A percentile compares a stretch with the other conserved stretches of the same genome.
phyloP scores from a whole-genome alignment of 2,113 vertebrate species.

The Brachypteracias leptosomus region DNA sequence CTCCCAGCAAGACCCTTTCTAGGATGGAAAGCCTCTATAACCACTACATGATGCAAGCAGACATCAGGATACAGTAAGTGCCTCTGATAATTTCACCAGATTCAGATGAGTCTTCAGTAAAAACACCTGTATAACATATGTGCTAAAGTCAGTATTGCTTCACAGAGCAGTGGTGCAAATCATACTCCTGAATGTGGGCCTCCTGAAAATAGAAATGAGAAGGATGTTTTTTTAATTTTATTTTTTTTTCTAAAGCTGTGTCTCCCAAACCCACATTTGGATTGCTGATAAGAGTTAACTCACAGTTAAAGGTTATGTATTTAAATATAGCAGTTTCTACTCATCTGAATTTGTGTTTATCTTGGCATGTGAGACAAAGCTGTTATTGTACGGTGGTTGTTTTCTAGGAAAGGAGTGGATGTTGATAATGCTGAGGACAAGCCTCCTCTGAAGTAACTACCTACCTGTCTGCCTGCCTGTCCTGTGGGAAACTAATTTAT shows the following conservation, averaged over 20 bases:
- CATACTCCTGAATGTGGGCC: neutral
- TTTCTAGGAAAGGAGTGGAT: neutral
- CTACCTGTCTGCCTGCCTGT: neutral
- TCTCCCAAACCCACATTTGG: neutral
- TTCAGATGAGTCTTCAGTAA: neutral
- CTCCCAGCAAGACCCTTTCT: neutral
- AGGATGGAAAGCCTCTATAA: neutral
- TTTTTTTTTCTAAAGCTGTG: neutral
- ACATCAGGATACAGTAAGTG: neutral
- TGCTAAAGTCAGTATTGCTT: neutral
- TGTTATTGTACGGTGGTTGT: neutral
- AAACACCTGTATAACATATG: neutral
- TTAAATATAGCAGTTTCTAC: neutral
- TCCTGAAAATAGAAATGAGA: neutral
- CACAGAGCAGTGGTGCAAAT: neutral
- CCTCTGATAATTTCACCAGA: neutral
- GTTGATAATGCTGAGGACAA: neutral
- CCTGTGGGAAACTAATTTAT: neutral
- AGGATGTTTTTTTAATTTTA: neutral
- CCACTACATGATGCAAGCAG: neutral
- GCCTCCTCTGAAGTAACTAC: neutral
- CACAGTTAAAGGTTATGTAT: neutral
- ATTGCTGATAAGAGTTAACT: neutral
- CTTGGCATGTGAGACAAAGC: neutral
- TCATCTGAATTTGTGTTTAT: neutral